Percentiles rank a stretch among this genome's conserved stretches.
Conservation (phyloP, 2,888 invertebrate species). For the Drosophila subquinaria region DNA sequence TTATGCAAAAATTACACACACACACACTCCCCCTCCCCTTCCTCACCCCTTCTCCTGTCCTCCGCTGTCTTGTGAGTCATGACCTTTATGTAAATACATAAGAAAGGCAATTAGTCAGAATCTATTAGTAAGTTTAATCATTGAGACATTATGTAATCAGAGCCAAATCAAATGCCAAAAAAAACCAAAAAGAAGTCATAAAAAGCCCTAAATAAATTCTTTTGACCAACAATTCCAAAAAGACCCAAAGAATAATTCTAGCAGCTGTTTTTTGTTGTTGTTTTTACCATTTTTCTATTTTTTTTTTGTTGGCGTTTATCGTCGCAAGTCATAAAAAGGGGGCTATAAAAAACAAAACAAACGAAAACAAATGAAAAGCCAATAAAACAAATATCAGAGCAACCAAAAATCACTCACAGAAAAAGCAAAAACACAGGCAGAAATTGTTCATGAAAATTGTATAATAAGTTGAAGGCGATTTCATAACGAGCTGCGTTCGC, state of each 20-base stretch:
- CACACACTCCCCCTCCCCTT: neutral
- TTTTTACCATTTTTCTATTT: conserved; percentile 1
- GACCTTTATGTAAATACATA: conserved; percentile 38
- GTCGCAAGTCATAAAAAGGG: conserved; percentile 56
- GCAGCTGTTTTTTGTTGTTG: conserved; percentile 20
- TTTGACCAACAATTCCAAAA: neutral
- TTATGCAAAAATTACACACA: conserved; percentile 49
- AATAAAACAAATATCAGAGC: conserved; percentile 74
- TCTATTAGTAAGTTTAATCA: conserved; percentile 22
- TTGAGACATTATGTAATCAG: conserved; percentile 36
- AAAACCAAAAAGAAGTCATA: conserved; percentile 2
- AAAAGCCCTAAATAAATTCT: conserved; percentile 23
- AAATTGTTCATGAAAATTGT: conserved; percentile 56
- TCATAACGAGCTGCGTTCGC: conserved; percentile 39
- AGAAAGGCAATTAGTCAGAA: conserved; percentile 56
- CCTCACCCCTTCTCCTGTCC: neutral
- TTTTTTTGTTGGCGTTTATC: conserved; percentile 47
- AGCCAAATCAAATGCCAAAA: conserved; percentile 37
- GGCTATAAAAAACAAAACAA: conserved; percentile 38
- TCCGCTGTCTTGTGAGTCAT: conserved; percentile 19
- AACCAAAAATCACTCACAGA: conserved; percentile 38
- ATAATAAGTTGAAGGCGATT: conserved; percentile 54
- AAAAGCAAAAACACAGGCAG: conserved; percentile 15
- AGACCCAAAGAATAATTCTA: conserved; percentile 52
- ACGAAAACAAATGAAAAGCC: conserved; percentile 63